Conservation (phyloP, 2,113 vertebrate genomes). For the Pseudopipra pipra region DNA sequence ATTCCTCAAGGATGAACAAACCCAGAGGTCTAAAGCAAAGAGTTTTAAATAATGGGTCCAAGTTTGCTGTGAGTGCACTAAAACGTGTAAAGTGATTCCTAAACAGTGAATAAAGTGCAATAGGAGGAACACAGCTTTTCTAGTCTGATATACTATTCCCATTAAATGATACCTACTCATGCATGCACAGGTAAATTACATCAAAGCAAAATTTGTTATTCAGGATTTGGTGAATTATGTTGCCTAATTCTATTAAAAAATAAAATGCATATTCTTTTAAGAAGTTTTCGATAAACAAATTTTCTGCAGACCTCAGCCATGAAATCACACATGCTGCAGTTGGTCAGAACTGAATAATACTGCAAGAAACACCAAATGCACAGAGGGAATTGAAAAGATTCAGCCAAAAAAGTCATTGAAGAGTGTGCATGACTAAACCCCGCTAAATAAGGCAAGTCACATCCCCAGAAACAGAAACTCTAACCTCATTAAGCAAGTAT, state of each 20-base stretch:
- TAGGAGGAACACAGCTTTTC: neutral
- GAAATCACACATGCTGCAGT: neutral
- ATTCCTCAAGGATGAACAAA: neutral
- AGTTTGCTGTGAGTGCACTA: neutral
- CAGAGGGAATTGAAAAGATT: neutral
- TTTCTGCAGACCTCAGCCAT: neutral
- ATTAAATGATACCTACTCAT: neutral
- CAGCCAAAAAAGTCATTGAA: neutral
- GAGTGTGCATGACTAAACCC: slow-evolving; percentile 27
- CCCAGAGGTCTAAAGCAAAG: neutral
- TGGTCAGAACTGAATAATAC: slow-evolving; percentile 22
- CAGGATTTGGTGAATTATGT: neutral
- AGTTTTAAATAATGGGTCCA: neutral
- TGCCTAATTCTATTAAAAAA: neutral
- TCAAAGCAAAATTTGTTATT: neutral
- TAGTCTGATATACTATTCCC: neutral
- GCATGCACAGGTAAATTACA: neutral
- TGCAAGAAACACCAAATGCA: neutral
- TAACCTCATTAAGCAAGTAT: slow-evolving; percentile 63
- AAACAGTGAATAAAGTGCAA: neutral
- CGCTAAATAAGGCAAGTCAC: slow-evolving; percentile 49
- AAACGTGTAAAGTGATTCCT: neutral
- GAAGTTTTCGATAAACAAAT: neutral
- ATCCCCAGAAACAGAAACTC: slow-evolving; percentile 41
- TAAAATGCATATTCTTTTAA: neutral